phyloP scores from a whole-genome alignment of 1,140 invertebrate genomes.

The Matsumurasca onukii region DNA sequence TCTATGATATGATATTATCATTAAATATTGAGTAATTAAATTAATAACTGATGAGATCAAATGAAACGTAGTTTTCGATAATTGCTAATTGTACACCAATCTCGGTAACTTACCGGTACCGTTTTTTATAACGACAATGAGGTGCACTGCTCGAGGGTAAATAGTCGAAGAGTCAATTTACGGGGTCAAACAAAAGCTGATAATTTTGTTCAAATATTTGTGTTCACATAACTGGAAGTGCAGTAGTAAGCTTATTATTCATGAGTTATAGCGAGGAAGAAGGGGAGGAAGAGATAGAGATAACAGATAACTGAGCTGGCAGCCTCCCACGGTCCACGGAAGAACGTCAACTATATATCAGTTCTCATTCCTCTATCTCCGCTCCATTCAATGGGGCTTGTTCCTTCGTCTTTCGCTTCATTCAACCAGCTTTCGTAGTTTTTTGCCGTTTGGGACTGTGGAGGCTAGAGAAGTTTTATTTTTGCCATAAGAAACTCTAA shows the following conservation, averaged over 20 bases:
- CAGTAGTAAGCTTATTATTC: slow-evolving; percentile 1
- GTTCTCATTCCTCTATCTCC: slow-evolving; percentile 14
- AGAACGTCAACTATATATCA: too few relatives aligned
- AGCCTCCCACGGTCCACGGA: slow-evolving; percentile 9
- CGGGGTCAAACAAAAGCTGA: too few relatives aligned
- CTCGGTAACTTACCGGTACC: too few relatives aligned
- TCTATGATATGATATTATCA: too few relatives aligned
- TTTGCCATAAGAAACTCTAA: not conserved
- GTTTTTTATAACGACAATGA: too few relatives aligned
- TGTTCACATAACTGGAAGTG: not conserved
- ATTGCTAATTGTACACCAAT: too few relatives aligned
- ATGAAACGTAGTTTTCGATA: too few relatives aligned
- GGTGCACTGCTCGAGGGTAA: too few relatives aligned
- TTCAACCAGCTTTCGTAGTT: not conserved
- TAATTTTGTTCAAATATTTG: too few relatives aligned
- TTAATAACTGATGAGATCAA: too few relatives aligned
- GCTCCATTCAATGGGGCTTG: slow-evolving; percentile 18
- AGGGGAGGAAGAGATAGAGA: slow-evolving; percentile 24
- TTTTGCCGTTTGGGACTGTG: not conserved
- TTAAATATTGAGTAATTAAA: too few relatives aligned
- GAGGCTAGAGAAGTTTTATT: not conserved
- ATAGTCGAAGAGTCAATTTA: too few relatives aligned
- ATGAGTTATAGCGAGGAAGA: slow-evolving; percentile 1
- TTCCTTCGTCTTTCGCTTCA: not conserved
- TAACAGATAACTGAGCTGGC: slow-evolving; percentile 25